Base-by-base conservation (phyloP, 2,113 vertebrate species). In the Crypturellus undulatus region DNA sequence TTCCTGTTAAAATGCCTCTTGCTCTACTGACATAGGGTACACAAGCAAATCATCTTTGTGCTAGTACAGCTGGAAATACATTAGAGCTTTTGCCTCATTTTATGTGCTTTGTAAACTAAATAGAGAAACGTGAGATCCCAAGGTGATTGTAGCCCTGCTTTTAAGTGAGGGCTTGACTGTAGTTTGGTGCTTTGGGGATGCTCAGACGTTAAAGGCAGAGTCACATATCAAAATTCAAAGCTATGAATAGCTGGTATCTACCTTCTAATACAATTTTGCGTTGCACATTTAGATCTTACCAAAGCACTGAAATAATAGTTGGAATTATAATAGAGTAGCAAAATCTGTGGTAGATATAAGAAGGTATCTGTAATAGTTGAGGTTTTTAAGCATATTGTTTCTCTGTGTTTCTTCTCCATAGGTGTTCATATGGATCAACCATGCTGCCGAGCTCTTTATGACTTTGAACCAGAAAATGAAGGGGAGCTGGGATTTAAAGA, bases 381-480 rank as follows among this genome's bases (percentile, higher is more conserved):
- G 16, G 59, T 59, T 92, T 79, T 79, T 68, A 89, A 95, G 30
- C 21, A 40, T 8, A 3, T 51, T 82, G 0, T 75, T 95, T 96
- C 56, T 94, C 80, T 96, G 24, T 95, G 47, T 45, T 87, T 91
- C 62, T 93, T 76, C 38, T 87, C 52, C 59, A 12, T 79, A 98
- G 98, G 98, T 98, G 98, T 65, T 84, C 98, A 99, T 5, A 97
- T 99, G 99, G 99, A 99, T 97, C 99, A 99, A 96, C 99, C 99
- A 7, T 99, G 99, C 97, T 99, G 99, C 97, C 98, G 99, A 72
- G 98, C 99, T 25, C 98, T 99, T 64, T 99, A 99, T 62, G 99
- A 99, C 97, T 99, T 99, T 67, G 99, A 99, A 94, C 99, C 99
- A 2, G 99, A 99, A 98, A 99, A 99, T 38, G 99, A 99, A 97